Conservation (phyloP, 2,113 vertebrate species). For the Tragelaphus imberbis region DNA sequence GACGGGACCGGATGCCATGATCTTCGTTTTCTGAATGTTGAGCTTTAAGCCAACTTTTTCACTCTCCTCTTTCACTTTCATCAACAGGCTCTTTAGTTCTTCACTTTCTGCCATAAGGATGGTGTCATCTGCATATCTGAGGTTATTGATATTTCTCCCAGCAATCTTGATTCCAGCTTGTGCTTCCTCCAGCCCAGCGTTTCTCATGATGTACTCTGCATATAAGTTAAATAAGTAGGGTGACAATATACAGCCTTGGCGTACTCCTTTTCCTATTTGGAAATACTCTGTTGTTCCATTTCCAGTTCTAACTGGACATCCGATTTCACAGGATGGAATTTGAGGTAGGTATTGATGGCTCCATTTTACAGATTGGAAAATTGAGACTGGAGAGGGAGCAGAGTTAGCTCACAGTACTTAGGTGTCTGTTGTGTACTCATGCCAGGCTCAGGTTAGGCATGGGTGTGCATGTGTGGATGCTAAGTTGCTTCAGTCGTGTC, state of each 20-base stretch:
- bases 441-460: background rate
- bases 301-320: background rate
- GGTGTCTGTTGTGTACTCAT: background rate
- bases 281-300: background rate
- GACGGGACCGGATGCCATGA: too few relatives aligned
- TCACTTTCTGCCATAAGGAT: background rate
- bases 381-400: background rate
- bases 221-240: background rate
- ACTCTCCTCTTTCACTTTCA: background rate
- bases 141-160: background rate
- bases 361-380: conserved; percentile 32
- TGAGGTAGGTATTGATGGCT: background rate
- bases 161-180: background rate
- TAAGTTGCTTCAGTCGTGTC: background rate
- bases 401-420: background rate
- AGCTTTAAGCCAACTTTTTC: background rate
- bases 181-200: background rate
- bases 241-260: background rate
- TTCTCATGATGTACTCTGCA: background rate
- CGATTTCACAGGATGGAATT: background rate
- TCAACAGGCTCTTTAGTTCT: background rate
- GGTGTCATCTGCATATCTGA: background rate
- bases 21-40: too few relatives aligned
- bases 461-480: background rate
- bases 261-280: background rate